Evolutionary conservation across 2,113 vertebrate species (phyloP).

Genomic region (Tenrec ecaudatus): DNA sequence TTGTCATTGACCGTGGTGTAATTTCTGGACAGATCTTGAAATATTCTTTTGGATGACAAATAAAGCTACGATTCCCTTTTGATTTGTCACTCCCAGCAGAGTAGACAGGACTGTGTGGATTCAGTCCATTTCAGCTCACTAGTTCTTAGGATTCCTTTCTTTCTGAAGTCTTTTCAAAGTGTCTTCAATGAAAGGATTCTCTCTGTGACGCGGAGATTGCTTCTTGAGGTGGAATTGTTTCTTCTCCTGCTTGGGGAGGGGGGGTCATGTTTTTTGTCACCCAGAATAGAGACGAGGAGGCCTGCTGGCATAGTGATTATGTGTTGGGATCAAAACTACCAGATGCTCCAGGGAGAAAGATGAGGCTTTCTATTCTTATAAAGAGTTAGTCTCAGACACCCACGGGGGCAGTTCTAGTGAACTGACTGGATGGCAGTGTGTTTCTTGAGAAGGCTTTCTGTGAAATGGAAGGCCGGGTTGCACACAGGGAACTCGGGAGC

Average conservation of each 20-base stretch:
- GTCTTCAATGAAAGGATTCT: not conserved
- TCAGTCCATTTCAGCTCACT: not conserved
- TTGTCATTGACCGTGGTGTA: not conserved
- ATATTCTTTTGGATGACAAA: not conserved
- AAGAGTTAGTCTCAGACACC: no score
- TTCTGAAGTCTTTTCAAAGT: constrained; percentile 14
- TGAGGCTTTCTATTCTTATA: not conserved
- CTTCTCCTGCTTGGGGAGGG: not conserved
- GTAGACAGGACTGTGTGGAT: not conserved
- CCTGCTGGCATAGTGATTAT: no score
- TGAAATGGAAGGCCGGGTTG: not conserved
- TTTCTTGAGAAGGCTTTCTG: no score
- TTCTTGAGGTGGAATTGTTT: not conserved
- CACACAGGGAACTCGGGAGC: not conserved
- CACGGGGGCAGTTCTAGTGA: no score
- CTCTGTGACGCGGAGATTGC: constrained; percentile 1
- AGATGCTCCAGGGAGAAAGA: not conserved
- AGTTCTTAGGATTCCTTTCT: not conserved
- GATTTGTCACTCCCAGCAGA: not conserved
- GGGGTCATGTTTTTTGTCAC: not conserved
- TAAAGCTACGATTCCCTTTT: not conserved
- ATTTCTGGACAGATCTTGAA: not conserved
- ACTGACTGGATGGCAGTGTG: no score
- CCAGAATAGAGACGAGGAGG: not conserved
- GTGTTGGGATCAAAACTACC: no score